Evolutionary conservation across 2,888 invertebrate genomes (phyloP), one percentile per base, ranked within the genome.

Genomic region (Glaucopsyche alexis): DNA sequence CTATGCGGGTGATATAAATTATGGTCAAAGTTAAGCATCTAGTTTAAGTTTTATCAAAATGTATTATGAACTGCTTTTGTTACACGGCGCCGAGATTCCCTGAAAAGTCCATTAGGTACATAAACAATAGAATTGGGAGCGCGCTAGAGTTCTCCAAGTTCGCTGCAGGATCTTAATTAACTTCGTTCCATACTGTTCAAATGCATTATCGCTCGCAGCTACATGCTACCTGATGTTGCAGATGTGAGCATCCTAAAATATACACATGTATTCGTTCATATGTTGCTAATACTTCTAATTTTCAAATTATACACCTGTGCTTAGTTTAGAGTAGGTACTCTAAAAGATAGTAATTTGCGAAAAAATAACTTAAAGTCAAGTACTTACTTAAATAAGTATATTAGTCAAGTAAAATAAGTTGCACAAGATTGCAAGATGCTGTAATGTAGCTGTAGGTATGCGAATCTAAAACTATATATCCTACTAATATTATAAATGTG

Each of bases 161-260:
- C 9, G 47, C 69, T 69, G 19, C 69, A 69, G 49, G 69, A 49
- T 49, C 49, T 69, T 69, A 69, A 69, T 69, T 47, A 69, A 69
- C 19, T 69, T 49, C 29, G 69, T 49, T 49, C 29, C 49, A 49
- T 69, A 69, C 49, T 65, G 38, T 65, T 65, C 69, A 69, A 69
- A 69, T 69, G 49, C 49, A 69, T 69, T 69, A 69, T 69, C 49
- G 49, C 49, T 29, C 6, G 69, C 69, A 47, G 45, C 49, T 14
- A 13, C 29, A 16, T 5, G 47, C 19, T 38, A 69, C 69, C 69
- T 38, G 47, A 49, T 4, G 9, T 19, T 19, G 55, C 16, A 7
- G 52, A 52, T 16, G 16, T 52, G 9, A 9, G 45, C 29, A 29
- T 29, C 7, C 52, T 52, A 29, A 9, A 11, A 60, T 42, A 60